Conservation (phyloP, 2,888 invertebrate species). For the Neoaliturus tenellus region DNA sequence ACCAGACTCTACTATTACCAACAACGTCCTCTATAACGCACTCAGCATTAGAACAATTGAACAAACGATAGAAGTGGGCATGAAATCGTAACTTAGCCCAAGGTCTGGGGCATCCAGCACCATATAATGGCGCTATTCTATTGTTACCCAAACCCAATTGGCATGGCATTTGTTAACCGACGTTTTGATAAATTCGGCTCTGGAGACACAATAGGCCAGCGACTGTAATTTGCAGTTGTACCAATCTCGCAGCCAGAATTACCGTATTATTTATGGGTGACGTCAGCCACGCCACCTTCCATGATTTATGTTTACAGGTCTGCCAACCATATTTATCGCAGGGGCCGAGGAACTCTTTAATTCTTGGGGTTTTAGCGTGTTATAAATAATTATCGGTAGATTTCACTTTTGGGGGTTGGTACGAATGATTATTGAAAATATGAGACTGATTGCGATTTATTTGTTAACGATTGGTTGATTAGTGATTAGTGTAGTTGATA, state of each 20-base stretch:
- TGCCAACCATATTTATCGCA: constrained; percentile 45
- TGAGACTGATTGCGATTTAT: too few relatives aligned
- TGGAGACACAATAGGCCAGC: constrained; percentile 39
- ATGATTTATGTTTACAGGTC: constrained; percentile 38
- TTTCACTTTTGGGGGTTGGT: too few relatives aligned
- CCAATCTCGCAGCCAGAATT: constrained; percentile 48
- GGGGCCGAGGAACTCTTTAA: constrained; percentile 14
- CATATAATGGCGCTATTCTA: constrained; percentile 26
- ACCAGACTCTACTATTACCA: too few relatives aligned
- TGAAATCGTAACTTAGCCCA: constrained; percentile 17
- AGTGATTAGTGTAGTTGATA: too few relatives aligned
- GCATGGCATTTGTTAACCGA: constrained; percentile 40
- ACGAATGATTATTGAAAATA: too few relatives aligned
- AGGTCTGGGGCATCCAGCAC: not conserved
- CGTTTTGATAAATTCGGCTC: constrained; percentile 45
- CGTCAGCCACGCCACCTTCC: constrained; percentile 46
- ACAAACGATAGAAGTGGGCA: constrained; percentile 21
- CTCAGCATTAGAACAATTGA: too few relatives aligned
- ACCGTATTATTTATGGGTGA: constrained; percentile 53
- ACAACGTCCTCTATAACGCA: too few relatives aligned
- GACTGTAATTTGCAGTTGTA: constrained; percentile 51
- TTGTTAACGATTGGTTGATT: too few relatives aligned
- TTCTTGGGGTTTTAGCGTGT: constrained; percentile 41
- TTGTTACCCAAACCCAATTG: constrained; percentile 45
- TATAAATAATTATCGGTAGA: not conserved